Evolutionary conservation across 2,888 invertebrate species (phyloP).

Genomic region (Lissonota sp.): DNA sequence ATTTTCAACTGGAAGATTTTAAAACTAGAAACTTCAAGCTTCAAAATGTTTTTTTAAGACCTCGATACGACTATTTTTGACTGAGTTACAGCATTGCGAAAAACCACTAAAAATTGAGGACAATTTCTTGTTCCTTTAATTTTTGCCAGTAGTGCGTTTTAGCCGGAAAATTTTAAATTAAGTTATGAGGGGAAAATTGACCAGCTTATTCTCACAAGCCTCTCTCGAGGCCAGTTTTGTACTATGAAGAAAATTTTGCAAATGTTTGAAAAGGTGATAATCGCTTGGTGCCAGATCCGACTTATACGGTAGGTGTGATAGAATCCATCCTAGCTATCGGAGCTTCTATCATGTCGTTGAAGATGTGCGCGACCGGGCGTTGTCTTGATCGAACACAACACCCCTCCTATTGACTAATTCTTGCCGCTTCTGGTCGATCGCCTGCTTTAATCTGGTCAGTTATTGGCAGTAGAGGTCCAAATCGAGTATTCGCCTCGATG

Average conservation of each 20-base stretch:
- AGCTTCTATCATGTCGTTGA: constrained; percentile 69
- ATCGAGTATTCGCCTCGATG: constrained; percentile 60
- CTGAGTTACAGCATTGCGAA: too few relatives aligned
- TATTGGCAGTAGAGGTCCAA: constrained; percentile 66
- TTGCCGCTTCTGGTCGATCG: constrained; percentile 49
- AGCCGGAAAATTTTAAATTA: too few relatives aligned
- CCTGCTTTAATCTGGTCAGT: too few relatives aligned
- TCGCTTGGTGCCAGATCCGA: constrained; percentile 76
- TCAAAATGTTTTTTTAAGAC: too few relatives aligned
- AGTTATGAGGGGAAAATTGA: too few relatives aligned
- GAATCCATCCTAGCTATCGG: constrained; percentile 66
- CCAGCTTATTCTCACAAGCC: constrained; percentile 68
- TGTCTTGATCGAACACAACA: constrained; percentile 58
- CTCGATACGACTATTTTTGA: too few relatives aligned
- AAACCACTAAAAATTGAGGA: too few relatives aligned
- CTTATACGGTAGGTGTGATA: constrained; percentile 70
- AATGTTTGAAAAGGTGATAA: constrained; percentile 62
- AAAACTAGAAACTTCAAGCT: too few relatives aligned
- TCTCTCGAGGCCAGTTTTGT: constrained; percentile 65
- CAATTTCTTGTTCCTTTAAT: too few relatives aligned
- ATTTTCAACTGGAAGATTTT: too few relatives aligned
- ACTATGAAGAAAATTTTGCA: constrained; percentile 66
- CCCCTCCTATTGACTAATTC: constrained; percentile 47
- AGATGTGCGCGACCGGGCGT: constrained; percentile 66
- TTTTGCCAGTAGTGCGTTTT: too few relatives aligned